These are phyloP conservation scores for Eristalinus sepulchralis DNA, from an alignment of 2,888 invertebrate species.

Conservation along the genomic window DNA sequence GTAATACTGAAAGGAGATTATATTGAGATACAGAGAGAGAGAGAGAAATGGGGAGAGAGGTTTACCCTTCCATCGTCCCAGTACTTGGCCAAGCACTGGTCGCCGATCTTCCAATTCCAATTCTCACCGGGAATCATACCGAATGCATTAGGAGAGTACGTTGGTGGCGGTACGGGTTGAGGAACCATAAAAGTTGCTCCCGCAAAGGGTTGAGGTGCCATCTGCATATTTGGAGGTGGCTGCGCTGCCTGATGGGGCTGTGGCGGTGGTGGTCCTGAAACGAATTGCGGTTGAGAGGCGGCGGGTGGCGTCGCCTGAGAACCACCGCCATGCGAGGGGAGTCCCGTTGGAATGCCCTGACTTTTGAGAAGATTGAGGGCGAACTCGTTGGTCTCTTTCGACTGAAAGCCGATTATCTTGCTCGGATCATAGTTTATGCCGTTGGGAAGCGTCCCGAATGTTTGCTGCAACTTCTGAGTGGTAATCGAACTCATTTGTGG, in stretches of 20 bases:
- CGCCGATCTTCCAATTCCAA: constrained; percentile 88
- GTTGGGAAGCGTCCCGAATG: constrained; percentile 74
- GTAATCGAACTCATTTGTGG: constrained; percentile 57
- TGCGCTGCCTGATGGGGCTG: constrained; percentile 18
- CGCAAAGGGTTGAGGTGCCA: constrained; percentile 46
- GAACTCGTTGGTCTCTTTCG: constrained; percentile 80
- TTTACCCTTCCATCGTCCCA: constrained; percentile 95
- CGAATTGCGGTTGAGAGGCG: constrained; percentile 40
- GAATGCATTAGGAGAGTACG: constrained; percentile 79
- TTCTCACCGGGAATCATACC: constrained; percentile 77
- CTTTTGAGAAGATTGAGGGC: constrained; percentile 80
- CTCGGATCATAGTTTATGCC: constrained; percentile 80
- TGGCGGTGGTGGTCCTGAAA: constrained; percentile 54
- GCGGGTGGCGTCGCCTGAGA: constrained; percentile 38
- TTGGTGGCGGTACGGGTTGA: constrained; percentile 81
- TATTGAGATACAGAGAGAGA: not conserved
- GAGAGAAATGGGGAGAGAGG: not conserved
- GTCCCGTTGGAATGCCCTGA: constrained; percentile 75
- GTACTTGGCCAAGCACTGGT: constrained; percentile 93
- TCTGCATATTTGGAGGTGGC: constrained; percentile 52
- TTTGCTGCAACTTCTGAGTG: constrained; percentile 66
- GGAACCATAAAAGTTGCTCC: constrained; percentile 39
- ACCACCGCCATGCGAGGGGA: constrained; percentile 57
- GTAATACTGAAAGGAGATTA: constrained; percentile 85
- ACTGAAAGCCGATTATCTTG: constrained; percentile 81